Evolutionary conservation across 2,113 vertebrate species (phyloP), one percentile per base, ranked within the genome.

Genomic region (Collichthys lucidus): DNA sequence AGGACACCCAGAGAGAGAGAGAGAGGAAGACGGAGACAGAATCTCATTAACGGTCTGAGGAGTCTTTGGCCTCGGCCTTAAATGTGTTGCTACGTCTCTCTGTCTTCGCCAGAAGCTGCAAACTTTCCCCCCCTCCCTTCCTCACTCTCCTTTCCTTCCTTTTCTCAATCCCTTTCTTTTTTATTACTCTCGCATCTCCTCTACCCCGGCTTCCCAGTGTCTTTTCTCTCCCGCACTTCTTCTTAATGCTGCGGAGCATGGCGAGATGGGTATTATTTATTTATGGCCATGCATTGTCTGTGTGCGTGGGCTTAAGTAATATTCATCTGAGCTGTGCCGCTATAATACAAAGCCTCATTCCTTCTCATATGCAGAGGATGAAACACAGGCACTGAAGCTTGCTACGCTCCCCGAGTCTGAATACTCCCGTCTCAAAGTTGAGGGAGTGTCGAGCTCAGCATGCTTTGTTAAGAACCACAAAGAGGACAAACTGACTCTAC

Each of bases 271-370:
- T 82, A 85, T 93, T 87, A 95, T 88, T 91, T 91, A 93, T 93
- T 91, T 89, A 92, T 88, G 88, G 86, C 47, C 79, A 60, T 86
- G 85, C 86, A 90, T 91, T 89, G 92, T 90, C 83, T 90, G 89
- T 83, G 73, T 84, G 88, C 86, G 80, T 91, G 90, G 83, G 88
- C 87, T 91, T 91, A 88, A 93, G 92, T 92, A 92, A 91, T 90
- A 93, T 88, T 91, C 91, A 91, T 91, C 85, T 77, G 75, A 84
- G 82, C 87, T 84, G 69, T 66, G 88, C 82, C 19, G 73, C 86
- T 77, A 79, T 89, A 90, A 91, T 86, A 83, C 87, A 91, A 87
- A 89, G 87, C 79, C 87, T 85, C 76, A 63, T 91, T 88, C 86
- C 79, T 76, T 81, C 85, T 88, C 77, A 86, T 86, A 72, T 90